Evolutionary conservation across 1,140 invertebrate genomes (phyloP), one percentile per base, ranked within the genome.

Genomic region (Neuroterus valhalla): DNA sequence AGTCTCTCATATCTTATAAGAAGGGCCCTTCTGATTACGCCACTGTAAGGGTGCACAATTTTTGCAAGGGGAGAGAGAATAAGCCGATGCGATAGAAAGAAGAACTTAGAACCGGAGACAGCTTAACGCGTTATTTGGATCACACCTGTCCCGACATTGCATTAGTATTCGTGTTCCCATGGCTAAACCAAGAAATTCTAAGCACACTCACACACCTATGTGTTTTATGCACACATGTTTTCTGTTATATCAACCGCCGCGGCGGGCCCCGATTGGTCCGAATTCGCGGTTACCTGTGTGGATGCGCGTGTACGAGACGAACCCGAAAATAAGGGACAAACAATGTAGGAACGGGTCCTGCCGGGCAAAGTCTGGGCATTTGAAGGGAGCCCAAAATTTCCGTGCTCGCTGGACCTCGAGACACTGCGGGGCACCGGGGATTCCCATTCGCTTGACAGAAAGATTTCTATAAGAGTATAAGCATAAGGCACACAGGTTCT

Each of bases 71-170:
- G 55, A 15, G 50, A 55, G 50, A 55, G 31, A 31, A 62, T 50
- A 55, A 62, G n/a, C 55, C 26, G 26, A 62, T 31, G 55, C 26
- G 26, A 62, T 31, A 23, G 55, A 62, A 62, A 62, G 55, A 62
- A 62, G 26, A 62, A 62, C 23, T 62, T 62, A 62, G 55, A 62
- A 62, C 55, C 31, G 55, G 55, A 80, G 76, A 80, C 76, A 70
- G 74, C 71, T 55, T 45, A 44, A 43, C 50, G 81, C 75, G 76
- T 74, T 83, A 84, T 83, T 82, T 82, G 66, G 75, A 81, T 78
- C 82, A 83, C 82, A 84, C 82, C 82, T 84, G 82, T 84, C 82
- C 82, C 71, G 66, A 55, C 14, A 62, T 75, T 80, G 72, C 68
- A 14, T 68, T 55, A 1, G 45, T 26, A 46, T 69, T 66, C 66